phyloP scores from a whole-genome alignment of 2,797 vertebrate genomes.

The Scolopax bukidnonensis region DNA sequence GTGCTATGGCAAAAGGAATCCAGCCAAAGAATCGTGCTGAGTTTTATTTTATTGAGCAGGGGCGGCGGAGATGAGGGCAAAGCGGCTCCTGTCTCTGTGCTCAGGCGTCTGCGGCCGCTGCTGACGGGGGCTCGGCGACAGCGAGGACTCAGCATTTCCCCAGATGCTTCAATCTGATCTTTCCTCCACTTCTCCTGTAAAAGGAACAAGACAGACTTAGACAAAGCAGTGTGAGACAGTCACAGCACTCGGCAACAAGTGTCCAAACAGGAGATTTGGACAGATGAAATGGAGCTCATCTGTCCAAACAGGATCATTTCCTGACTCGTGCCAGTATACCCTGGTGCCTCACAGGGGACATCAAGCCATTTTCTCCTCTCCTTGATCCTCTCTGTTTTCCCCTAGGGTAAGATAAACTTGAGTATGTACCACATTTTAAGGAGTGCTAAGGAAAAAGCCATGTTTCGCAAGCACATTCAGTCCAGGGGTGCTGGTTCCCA shows the following conservation, averaged over 20 bases:
- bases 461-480: background rate
- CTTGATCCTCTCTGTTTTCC: background rate
- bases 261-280: background rate
- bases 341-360: background rate
- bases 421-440: background rate
- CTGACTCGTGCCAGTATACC: background rate
- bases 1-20: background rate
- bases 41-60: conserved; percentile 62
- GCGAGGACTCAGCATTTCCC: conserved; percentile 75
- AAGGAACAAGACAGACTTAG: conserved; percentile 3
- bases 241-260: background rate
- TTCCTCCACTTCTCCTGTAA: conserved; percentile 74
- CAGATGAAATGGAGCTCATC: background rate
- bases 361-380: background rate
- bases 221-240: background rate
- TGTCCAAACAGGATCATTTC: background rate
- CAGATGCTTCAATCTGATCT: conserved; percentile 70
- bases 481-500: background rate
- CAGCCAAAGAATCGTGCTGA: conserved; percentile 8
- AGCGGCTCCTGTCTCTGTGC: background rate
- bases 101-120: fast-evolving
- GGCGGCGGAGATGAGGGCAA: background rate
- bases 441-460: background rate
- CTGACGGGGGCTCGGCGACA: background rate
- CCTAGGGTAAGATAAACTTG: background rate